Evolutionary conservation across 2,888 invertebrate species (phyloP).

Genomic region (Drosophila emarginata): DNA sequence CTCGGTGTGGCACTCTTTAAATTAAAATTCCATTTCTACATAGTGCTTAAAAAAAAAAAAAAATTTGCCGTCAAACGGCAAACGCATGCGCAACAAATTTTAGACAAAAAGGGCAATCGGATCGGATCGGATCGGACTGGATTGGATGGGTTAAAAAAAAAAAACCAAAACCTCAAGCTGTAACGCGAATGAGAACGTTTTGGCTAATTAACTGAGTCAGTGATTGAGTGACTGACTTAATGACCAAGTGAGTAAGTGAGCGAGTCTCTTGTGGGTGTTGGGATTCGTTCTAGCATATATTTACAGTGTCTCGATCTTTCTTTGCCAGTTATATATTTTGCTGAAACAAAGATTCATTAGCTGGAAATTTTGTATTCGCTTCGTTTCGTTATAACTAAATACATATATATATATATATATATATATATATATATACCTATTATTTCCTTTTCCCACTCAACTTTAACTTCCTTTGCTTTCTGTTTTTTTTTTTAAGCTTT

Average conservation of each 20-base stretch:
- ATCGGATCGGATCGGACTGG: not conserved
- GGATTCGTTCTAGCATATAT: not conserved
- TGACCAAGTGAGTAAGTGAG: not conserved
- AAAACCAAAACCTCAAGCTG: conserved; percentile 20
- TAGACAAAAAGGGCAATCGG: not conserved
- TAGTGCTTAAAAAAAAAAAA: conserved; percentile 16
- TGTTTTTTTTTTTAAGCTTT: conserved; percentile 34
- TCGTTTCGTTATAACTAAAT: conserved; percentile 34
- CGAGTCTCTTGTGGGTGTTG: not conserved
- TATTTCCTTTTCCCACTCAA: conserved; percentile 8
- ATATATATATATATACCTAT: not conserved
- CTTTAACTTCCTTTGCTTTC: not conserved
- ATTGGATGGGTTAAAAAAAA: not conserved
- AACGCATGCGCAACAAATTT: conserved; percentile 67
- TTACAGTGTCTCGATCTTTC: no score
- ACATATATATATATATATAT: no score
- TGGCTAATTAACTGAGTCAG: conserved; percentile 2
- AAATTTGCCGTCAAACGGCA: conserved; percentile 56
- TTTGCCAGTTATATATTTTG: no score
- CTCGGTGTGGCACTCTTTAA: not conserved
- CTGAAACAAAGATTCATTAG: conserved; percentile 54
- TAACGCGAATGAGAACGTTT: conserved; percentile 15
- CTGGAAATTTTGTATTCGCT: conserved; percentile 72
- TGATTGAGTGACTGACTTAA: not conserved
- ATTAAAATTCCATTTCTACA: conserved; percentile 53